These are phyloP conservation scores for Entomyzon cyanotis DNA, from an alignment of 2,113 vertebrate species.

Conservation along the genomic window DNA sequence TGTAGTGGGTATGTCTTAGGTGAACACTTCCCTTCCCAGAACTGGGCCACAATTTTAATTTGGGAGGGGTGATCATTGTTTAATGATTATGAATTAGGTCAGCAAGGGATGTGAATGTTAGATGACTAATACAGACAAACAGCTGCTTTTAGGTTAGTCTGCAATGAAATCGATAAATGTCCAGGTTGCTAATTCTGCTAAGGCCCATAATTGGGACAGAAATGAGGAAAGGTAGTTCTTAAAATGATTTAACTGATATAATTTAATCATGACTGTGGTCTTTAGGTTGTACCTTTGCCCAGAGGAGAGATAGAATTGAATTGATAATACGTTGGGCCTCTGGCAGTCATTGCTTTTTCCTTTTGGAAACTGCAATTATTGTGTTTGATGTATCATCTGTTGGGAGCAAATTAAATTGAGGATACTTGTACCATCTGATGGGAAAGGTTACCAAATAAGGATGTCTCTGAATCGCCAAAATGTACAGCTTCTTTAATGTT, in stretches of 20 bases:
- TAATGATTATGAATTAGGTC: background rate
- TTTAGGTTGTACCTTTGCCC: conserved; percentile 49
- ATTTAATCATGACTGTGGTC: conserved; percentile 51
- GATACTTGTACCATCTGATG: background rate
- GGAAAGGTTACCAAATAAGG: conserved; percentile 40
- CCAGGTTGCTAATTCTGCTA: conserved; percentile 20
- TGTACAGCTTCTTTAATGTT: background rate
- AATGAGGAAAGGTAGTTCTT: conserved; percentile 32
- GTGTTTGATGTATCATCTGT: background rate
- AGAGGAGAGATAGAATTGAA: conserved; percentile 45
- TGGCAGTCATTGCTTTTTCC: conserved; percentile 7
- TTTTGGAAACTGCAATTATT: conserved; percentile 44
- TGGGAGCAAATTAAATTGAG: conserved; percentile 61
- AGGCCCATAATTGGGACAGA: background rate
- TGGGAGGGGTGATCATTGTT: background rate
- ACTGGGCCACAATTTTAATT: background rate
- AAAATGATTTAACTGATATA: conserved; percentile 53
- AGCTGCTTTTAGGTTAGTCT: conserved; percentile 29
- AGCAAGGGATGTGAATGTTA: background rate
- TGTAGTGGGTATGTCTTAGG: background rate
- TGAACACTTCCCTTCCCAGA: background rate
- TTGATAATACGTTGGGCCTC: conserved; percentile 46
- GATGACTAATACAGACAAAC: background rate
- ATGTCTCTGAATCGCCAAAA: background rate
- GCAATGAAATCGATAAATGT: conserved; percentile 8